Evolutionary conservation across 2,113 vertebrate species (phyloP), one percentile per base, ranked within the genome.

Genomic region (Rhizomys pruinosus): DNA sequence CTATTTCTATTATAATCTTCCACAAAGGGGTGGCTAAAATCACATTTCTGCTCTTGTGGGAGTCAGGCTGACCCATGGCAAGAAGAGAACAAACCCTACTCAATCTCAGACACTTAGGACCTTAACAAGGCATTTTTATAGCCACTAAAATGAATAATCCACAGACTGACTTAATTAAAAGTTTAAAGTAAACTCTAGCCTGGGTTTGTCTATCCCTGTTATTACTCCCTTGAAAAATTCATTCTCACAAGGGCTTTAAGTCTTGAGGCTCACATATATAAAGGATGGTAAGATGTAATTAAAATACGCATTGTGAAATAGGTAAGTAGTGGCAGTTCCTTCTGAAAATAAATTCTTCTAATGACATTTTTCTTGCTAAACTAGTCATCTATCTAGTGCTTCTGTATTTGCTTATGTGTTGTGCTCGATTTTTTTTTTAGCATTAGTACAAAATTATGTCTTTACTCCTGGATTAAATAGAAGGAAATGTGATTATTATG

Each of bases 401-500:
- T 71, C 71, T 25, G 5, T 61, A 76, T 84, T 55, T 90, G 69
- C 0, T 23, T 22, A 61, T 29, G 3, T 22, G 20, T 52, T 44
- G 64, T 19, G n/a, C 4, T 44, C 59, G 29, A 81, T 69, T 63
- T 69, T 86, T 63, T 69, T 86, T 32, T 91, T 78, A 39, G 7
- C 39, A 64, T 87, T 89, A 37, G 84, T n/a, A 76, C 15, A 61
- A 82, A 92, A 37, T 47, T 76, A 92, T 37, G 39, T 37, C 32
- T 82, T 91, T 4, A 9, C 7, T 84, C 37, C 52, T 15, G 2
- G 5, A 77, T 64, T 92, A 86, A 47, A 59, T 6, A 47, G 39
- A 89, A 94, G 19, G 6, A 77, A 89, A 96, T 47, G 52, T 84
- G 37, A 80, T 44, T 37, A 87, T n/a, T 42, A 39, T 12, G 16